Evolutionary conservation across 2,888 invertebrate genomes (phyloP), one percentile per base, ranked within the genome.

Genomic region (Drosophila limbata): DNA sequence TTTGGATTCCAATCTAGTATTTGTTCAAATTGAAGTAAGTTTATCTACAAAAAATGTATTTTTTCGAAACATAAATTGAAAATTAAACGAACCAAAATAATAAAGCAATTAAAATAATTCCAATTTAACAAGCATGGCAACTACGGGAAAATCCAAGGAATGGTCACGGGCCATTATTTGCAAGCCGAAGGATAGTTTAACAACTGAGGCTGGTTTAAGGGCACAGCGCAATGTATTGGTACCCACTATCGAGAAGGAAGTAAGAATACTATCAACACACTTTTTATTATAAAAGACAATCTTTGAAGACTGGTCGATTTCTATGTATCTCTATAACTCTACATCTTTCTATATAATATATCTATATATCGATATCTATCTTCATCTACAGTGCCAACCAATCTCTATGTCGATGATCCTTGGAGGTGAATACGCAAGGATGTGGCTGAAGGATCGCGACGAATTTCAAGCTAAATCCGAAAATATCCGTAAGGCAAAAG

Each of bases 361-460:
- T 15, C n/a, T 39, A 1, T 39, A 39, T 39, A 6, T n/a, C 5
- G 11, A 5, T 50, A 5, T 37, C 4, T 35, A 11, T 5, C 13
- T 5, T 3, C 8, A 19, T 11, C 11, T 31, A 17, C 13, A 50
- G 50, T 17, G 19, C 17, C 6, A 19, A 15, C 19, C 25, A 17
- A 2, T 62, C 69, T 64, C 73, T 0, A 90, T 90, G 77, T n/a
- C 62, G 0, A 50, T 42, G 40, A 21, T 90, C 0, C 28, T 90
- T 9, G 81, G 77, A 4, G 55, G 75, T 66, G 91, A 90, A 42
- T 91, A 90, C 28, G 77, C 72, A 0, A 70, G 89, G 1, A 72
- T 76, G 13, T 90, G 90, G 90, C 64, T 76, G 4, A 44, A 59
- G 0, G 90, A 91, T 48, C 83, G 86, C 9, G 74, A 81, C 11